A percentile compares a stretch with the other conserved stretches of the same genome.
Evolutionary conservation across 2,797 vertebrate genomes (phyloP).

Genomic region (Nasua narica): DNA sequence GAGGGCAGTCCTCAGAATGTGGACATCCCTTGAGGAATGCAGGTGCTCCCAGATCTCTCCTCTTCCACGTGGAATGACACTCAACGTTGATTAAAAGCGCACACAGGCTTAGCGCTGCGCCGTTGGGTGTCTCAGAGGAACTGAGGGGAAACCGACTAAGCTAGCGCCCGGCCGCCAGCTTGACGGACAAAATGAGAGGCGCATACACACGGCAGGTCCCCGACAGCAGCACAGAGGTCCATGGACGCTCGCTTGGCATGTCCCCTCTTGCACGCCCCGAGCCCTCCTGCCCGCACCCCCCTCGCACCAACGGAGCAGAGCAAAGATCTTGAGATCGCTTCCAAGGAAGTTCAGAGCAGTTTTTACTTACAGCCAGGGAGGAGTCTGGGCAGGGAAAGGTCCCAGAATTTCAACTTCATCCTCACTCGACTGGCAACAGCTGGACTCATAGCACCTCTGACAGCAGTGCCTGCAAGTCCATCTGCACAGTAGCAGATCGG

Average conservation of each 20-base stretch:
- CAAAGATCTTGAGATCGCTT: background rate
- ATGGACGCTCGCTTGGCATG: background rate
- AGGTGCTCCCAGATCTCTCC: background rate
- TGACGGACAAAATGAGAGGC: background rate
- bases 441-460: conserved; percentile 90
- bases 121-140: background rate
- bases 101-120: background rate
- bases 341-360: background rate
- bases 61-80: background rate
- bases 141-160: background rate
- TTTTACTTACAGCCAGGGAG: conserved; percentile 91
- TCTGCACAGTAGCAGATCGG: conserved; percentile 89
- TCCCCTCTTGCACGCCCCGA: background rate
- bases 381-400: conserved; percentile 92
- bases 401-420: conserved; percentile 94
- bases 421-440: conserved; percentile 89
- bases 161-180: background rate
- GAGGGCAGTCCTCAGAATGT: background rate
- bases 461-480: conserved; percentile 90
- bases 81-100: background rate
- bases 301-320: background rate
- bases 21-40: background rate
- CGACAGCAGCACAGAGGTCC: background rate
- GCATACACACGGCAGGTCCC: too few relatives aligned
- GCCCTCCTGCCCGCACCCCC: background rate